Conservation (phyloP, 2,797 vertebrate species). For the Megalops cyprinoides region DNA sequence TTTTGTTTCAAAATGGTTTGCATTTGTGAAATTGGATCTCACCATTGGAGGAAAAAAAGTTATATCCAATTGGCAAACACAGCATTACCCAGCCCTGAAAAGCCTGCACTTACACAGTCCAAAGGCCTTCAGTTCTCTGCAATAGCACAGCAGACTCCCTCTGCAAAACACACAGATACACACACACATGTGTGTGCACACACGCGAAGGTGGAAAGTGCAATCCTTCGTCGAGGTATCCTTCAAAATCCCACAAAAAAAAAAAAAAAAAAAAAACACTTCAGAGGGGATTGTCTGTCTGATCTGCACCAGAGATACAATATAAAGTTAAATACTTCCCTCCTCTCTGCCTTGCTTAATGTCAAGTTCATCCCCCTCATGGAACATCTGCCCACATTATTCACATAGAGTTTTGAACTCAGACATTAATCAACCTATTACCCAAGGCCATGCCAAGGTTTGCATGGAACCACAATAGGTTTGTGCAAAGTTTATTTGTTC, state of each 20-base stretch:
- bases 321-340: slow-evolving; percentile 62
- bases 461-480: slow-evolving; percentile 26
- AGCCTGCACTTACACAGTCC: slow-evolving; percentile 54
- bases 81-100: slow-evolving; percentile 30
- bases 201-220: slow-evolving; percentile 74
- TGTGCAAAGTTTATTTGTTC: slow-evolving; percentile 23
- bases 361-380: too few species aligned
- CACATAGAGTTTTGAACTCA: slow-evolving; percentile 13
- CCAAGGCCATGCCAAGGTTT: slow-evolving; percentile 33
- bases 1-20: slow-evolving; percentile 69
- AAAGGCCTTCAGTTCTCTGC: slow-evolving; percentile 58
- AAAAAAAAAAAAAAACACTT: slow-evolving; percentile 54
- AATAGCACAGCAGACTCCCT: slow-evolving; percentile 42
- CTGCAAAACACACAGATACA: slow-evolving; percentile 68
- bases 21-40: slow-evolving; percentile 63
- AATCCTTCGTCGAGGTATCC: slow-evolving; percentile 66
- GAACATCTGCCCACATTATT: background rate
- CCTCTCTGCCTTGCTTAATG: slow-evolving; percentile 27
- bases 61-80: slow-evolving; percentile 47
- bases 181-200: slow-evolving; percentile 75
- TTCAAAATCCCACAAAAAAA: slow-evolving; percentile 56
- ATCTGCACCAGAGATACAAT: slow-evolving; percentile 75
- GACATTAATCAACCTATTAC: slow-evolving; percentile 44
- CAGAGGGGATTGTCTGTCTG: slow-evolving; percentile 70
- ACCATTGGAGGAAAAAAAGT: too few species aligned